phyloP scores from a whole-genome alignment of 2,797 vertebrate genomes.

The Calcarius lapponicus region DNA sequence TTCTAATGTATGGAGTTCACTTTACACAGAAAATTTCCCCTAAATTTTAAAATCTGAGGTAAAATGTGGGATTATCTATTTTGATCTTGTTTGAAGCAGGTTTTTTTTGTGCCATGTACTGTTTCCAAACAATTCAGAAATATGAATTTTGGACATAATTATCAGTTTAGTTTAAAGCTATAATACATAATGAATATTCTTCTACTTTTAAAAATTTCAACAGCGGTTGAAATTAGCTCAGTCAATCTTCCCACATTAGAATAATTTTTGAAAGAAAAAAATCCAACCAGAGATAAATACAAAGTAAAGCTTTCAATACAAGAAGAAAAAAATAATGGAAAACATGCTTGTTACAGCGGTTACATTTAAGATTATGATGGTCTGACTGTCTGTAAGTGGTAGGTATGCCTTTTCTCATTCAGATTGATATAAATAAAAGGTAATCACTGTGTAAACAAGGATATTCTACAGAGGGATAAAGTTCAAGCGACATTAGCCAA shows the following conservation, averaged over 20 bases:
- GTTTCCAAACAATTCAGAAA: neutral
- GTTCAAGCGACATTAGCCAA: neutral
- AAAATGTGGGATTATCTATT: neutral
- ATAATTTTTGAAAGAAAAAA: neutral
- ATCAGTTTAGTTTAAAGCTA: neutral
- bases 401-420: neutral
- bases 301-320: neutral
- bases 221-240: neutral
- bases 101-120: neutral
- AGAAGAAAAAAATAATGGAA: neutral
- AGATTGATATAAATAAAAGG: neutral
- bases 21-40: neutral
- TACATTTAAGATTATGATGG: neutral
- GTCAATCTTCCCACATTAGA: neutral
- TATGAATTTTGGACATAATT: neutral
- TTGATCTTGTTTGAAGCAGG: fast-evolving
- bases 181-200: neutral
- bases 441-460: neutral
- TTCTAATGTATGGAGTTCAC: neutral
- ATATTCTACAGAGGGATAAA: neutral
- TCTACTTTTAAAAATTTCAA: neutral
- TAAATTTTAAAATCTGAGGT: neutral
- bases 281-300: neutral
- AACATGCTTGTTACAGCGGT: neutral
- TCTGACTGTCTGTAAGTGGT: neutral